These are phyloP conservation scores for Erebia ligea DNA, from an alignment of 2,888 invertebrate genomes.

Conservation along the genomic window DNA sequence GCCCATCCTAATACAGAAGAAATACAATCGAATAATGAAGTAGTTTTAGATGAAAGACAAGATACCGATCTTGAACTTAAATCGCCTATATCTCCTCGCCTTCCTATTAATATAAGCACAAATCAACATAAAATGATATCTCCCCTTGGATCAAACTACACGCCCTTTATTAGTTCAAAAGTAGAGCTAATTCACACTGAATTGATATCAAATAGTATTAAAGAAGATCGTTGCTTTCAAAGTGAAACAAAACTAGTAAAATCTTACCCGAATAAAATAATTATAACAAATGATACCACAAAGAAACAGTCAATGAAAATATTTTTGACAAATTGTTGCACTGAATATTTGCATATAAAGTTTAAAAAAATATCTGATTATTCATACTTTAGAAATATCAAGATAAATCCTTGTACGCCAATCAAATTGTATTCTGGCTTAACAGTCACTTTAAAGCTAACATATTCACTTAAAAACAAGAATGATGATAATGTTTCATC, in stretches of 20 bases:
- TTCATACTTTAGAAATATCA: constrained; percentile 50
- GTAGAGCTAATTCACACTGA: constrained; percentile 23
- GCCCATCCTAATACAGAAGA: constrained; percentile 64
- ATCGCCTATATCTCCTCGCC: constrained; percentile 37
- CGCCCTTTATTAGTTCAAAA: constrained; percentile 44
- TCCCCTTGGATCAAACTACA: constrained; percentile 48
- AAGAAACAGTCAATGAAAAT: constrained; percentile 58
- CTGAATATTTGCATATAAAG: constrained; percentile 54
- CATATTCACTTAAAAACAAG: constrained; percentile 53
- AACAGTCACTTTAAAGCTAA: constrained; percentile 52
- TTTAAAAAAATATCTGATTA: constrained; percentile 57
- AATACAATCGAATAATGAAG: constrained; percentile 37
- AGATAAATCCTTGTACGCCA: constrained; percentile 54
- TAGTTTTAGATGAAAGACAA: constrained; percentile 28
- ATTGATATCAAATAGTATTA: constrained; percentile 29
- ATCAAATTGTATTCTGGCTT: constrained; percentile 64
- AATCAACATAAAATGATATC: constrained; percentile 63
- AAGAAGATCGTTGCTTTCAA: constrained; percentile 47
- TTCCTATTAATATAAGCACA: constrained; percentile 53
- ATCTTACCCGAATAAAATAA: constrained; percentile 54
- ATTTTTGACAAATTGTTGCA: constrained; percentile 55
- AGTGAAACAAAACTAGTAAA: constrained; percentile 49
- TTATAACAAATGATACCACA: constrained; percentile 47
- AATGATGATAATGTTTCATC: constrained; percentile 46
- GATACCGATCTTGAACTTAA: constrained; percentile 43